phyloP scores from a whole-genome alignment of 2,888 invertebrate species.

The Chaitophorus viminalis region DNA sequence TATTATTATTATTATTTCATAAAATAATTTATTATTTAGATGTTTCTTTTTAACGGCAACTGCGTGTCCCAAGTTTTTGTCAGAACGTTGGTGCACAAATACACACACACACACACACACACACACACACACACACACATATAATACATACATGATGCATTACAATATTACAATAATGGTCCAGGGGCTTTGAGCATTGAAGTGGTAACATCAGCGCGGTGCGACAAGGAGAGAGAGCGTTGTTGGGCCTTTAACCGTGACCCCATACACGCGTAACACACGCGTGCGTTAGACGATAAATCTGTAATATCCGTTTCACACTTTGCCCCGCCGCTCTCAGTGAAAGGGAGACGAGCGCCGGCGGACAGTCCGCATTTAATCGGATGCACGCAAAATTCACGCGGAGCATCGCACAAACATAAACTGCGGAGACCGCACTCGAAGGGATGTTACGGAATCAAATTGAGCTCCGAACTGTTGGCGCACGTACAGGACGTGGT shows the following conservation, averaged over 20 bases:
- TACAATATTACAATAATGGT: too few species aligned
- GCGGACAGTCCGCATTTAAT: not conserved
- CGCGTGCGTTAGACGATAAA: conserved; percentile 25
- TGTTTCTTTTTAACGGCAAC: not conserved
- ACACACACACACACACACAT: not conserved
- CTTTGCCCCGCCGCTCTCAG: not conserved
- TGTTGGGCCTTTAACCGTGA: not conserved
- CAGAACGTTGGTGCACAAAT: not conserved
- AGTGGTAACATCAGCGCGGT: not conserved
- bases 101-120: not conserved
- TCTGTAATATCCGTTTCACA: conserved; percentile 47
- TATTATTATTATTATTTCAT: too few species aligned
- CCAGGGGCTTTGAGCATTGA: too few species aligned
- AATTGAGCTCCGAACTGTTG: conserved; percentile 12
- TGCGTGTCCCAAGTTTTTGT: not conserved
- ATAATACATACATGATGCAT: too few species aligned
- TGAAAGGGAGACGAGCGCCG: not conserved
- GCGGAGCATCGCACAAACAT: too few species aligned
- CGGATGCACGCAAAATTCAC: conserved; percentile 2
- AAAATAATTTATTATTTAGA: not conserved
- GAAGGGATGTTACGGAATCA: not conserved
- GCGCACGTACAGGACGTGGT: not conserved
- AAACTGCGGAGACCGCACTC: too few species aligned
- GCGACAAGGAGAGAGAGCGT: not conserved
- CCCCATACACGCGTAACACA: not conserved